Conservation (phyloP, 2,888 invertebrate genomes). For the Phaonia tiefii region DNA sequence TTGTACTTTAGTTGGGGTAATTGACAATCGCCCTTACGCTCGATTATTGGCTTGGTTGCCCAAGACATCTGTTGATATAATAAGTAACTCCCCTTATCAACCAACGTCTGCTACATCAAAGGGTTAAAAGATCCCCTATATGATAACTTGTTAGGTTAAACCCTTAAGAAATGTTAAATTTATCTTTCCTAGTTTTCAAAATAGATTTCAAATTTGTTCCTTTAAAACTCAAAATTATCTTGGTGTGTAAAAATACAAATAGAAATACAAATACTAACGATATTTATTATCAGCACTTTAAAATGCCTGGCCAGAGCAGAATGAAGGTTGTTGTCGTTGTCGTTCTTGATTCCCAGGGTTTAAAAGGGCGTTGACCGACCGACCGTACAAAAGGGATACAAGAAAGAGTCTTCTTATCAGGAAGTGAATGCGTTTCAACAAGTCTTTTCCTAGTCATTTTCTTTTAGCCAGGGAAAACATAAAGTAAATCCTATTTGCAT, state of each 20-base stretch:
- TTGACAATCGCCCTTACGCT: no score
- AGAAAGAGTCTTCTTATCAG: slow-evolving; percentile 15
- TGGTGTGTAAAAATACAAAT: not conserved
- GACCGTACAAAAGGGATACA: not conserved
- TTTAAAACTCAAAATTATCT: not conserved
- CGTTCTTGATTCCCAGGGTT: not conserved
- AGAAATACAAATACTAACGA: slow-evolving; percentile 8
- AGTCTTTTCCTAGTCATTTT: slow-evolving; percentile 6
- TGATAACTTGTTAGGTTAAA: not conserved
- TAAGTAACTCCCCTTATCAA: no score
- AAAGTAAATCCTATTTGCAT: slow-evolving; percentile 22
- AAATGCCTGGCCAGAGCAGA: not conserved
- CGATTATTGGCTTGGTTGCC: no score
- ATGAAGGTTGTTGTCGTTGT: not conserved
- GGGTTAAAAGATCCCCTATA: not conserved
- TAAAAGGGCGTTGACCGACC: slow-evolving; percentile 35
- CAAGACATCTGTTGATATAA: no score
- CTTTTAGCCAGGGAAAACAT: not conserved
- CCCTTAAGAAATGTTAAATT: no score
- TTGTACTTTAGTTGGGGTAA: no score
- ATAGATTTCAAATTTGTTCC: no score
- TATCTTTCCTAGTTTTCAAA: no score
- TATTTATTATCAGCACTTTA: slow-evolving; percentile 6
- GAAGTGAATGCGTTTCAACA: slow-evolving; percentile 15
- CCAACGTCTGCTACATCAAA: no score